Percentiles rank a stretch among this genome's conserved stretches.
These are phyloP conservation scores for Dinocampus coccinellae DNA, from an alignment of 2,888 invertebrate genomes.

Conservation along the genomic window DNA sequence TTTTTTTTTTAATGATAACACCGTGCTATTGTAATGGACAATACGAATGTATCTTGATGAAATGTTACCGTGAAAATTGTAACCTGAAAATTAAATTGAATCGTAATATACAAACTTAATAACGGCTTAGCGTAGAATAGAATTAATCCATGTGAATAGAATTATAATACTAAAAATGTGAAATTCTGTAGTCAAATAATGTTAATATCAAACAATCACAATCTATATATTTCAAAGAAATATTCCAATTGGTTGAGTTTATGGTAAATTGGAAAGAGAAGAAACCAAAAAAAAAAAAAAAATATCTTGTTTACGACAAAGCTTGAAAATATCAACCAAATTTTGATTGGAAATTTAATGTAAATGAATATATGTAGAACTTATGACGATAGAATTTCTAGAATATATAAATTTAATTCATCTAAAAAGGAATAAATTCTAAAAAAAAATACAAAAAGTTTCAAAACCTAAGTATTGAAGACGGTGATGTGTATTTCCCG, in stretches of 20 bases:
- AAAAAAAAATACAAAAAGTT: slow-evolving; percentile 18
- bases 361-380: background rate
- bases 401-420: slow-evolving; percentile 7
- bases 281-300: too few relatives aligned
- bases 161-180: slow-evolving; percentile 20
- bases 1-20: slow-evolving; percentile 14
- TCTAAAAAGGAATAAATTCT: slow-evolving; percentile 21
- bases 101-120: slow-evolving; percentile 30
- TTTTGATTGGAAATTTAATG: background rate
- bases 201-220: slow-evolving; percentile 24
- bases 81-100: slow-evolving; percentile 24
- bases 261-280: slow-evolving; percentile 8
- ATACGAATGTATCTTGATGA: slow-evolving; percentile 49
- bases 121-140: slow-evolving; percentile 36
- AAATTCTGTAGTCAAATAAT: slow-evolving; percentile 28
- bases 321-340: background rate
- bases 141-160: slow-evolving; percentile 34
- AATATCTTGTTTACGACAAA: too few relatives aligned
- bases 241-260: slow-evolving; percentile 1
- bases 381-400: background rate
- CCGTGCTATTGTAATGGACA: slow-evolving; percentile 62
- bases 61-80: slow-evolving; percentile 30
- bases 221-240: slow-evolving; percentile 12
- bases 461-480: slow-evolving; percentile 14
- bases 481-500: slow-evolving; percentile 8